Evolutionary conservation across 2,888 invertebrate species (phyloP), one percentile per base, ranked within the genome.

Genomic region (Eumacrocentrus americanus): DNA sequence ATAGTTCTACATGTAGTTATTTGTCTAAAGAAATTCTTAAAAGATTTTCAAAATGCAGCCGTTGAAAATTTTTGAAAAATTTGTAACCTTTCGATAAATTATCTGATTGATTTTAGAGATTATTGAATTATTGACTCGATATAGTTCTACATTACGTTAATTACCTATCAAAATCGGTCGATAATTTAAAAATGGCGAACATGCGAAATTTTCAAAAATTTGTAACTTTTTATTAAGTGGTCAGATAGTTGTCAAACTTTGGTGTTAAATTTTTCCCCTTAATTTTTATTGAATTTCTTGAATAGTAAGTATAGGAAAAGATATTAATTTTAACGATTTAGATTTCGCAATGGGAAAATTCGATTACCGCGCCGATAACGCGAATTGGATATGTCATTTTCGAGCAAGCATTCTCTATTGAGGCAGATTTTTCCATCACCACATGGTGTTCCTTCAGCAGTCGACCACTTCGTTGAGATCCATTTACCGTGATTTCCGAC

Each of bases 391-490:
- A 51, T 20, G 18, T 9, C 3, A 9, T 18, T 12, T 52, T 52
- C 51, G 0, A 1, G 0, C 6, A 42, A 5, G n/a, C 53, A 53
- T 1, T 25, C 16, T n/a, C 29, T n/a, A 42, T 53, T n/a, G 14
- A 53, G 11, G 6, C 53, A 53, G 2, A 46, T 23, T 23, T 12
- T 53, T 14, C n/a, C 6, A 1, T 0, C 0, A n/a, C 40, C 53
- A 16, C 42, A 53, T 11, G 9, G 12, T 2, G 25, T 53, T 0
- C 53, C 53, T 2, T 53, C 53, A 53, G 42, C 53, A 25, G 53
- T 23, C 16, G 16, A 2, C 12, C 11, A 16, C 2, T 4, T 38
- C 4, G 1, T 6, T n/a, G n/a, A n/a, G n/a, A n/a, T n/a, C n/a
- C n/a, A n/a, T 3, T 0, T 1, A 3, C 23, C 9, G 1, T 7